Evolutionary conservation across 2,888 invertebrate species (phyloP), one percentile per base, ranked within the genome.

Genomic region (Plagodis pulveraria): DNA sequence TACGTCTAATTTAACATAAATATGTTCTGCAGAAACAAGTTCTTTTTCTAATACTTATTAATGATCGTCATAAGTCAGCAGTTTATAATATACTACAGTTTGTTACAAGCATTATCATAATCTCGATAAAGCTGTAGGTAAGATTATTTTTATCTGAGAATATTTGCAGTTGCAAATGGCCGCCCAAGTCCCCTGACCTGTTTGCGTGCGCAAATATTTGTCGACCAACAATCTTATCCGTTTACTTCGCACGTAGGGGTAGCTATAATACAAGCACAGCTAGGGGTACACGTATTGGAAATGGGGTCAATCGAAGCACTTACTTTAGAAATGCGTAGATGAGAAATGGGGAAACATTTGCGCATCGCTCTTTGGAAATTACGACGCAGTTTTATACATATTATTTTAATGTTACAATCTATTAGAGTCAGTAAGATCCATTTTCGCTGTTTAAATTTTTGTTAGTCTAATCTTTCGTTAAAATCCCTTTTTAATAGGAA

Each of bases 101-200:
- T 45, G 49, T 11, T 35, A 42, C 60, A 48, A 74, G 77, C 77
- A 80, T 81, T 79, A 83, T 80, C 83, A 71, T 85, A 85, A 87
- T 87, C 89, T 84, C 78, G 79, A 84, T 86, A 81, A 86, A 87
- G 78, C 79, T 76, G 71, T 67, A 22, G 22, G 22, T 22, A 76
- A 86, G 88, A 88, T 88, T 84, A 89, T 84, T 89, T 89, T 90
- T 89, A 90, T 91, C 90, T 85, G 73, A 83, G 84, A 86, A 89
- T 89, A 87, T 89, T 90, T 87, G 89, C 89, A 88, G 78, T 87
- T 80, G 85, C 87, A 83, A 89, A 89, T 88, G 88, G 88, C 83
- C 81, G 87, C 73, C 70, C 76, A 64, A 73, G 75, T 72, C 70
- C 84, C 74, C 83, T 89, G 91, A 88, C 90, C 91, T 71, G 88